Evolutionary conservation across 2,888 invertebrate genomes (phyloP), one percentile per base, ranked within the genome.

Genomic region (Tupiocoris notatus): DNA sequence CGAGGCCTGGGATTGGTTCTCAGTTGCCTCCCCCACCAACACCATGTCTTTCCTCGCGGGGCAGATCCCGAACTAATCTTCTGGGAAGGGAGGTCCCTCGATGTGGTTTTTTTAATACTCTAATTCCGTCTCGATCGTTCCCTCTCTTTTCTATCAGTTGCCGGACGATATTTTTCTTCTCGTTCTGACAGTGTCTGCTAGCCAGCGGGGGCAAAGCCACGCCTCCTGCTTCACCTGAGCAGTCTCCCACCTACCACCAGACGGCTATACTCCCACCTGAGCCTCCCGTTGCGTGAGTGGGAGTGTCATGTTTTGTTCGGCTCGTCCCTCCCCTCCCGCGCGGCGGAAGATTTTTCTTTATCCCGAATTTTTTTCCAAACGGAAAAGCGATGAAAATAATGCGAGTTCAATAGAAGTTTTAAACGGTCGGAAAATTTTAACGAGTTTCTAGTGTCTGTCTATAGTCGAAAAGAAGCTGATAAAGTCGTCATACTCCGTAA

Each of bases 1-100:
- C 25, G 70, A 24, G 23, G 59, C 24, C 57, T 58, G 61, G 70
- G 70, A 59, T 70, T 70, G 70, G 59, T 70, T 70, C 70, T 70
- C 24, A 70, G 23, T 25, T 58, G 58, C 59, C 59, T 20, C 16
- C 61, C 58, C 54, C 58, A 61, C 59, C 56, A 57, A 21, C 22
- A 39, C 25, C 65, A 65, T 39, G 21, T 54, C 22, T 24, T 25
- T 7, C 0, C n/a, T 56, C 1, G 12, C 21, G 6, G 59, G 59
- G 39, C 39, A 39, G 39, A 24, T 18, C 65, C 65, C 25, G 16
- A 63, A 21, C 22, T 63, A 23, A 23, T 23, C 64, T 25, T 64
- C 23, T 23, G 24, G 24, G 64, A n/a, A 64, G 64, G 24, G 21
- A 39, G 39, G 39, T 39, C 39, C 12, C 12, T 12, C 39, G 39